Evolutionary conservation across 2,113 vertebrate species (phyloP).

Genomic region (Dunckerocampus dactyliophorus): DNA sequence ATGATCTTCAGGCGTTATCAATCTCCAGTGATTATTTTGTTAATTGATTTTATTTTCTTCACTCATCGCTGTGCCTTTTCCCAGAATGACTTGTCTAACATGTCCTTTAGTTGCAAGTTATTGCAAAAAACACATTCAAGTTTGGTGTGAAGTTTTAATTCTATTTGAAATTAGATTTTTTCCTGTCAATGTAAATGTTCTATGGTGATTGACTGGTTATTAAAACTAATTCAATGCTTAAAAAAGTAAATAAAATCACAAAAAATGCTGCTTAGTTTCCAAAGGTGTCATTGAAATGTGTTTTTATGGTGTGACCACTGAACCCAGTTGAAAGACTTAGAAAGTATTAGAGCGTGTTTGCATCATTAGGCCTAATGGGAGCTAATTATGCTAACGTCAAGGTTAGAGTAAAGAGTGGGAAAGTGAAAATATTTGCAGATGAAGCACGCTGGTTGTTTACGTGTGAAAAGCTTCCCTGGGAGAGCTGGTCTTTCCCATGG

Average conservation of each 20-base stretch:
- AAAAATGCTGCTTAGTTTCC: background rate
- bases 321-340: no score
- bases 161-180: no score
- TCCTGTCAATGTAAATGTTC: no score
- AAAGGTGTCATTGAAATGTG: background rate
- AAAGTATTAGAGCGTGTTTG: no score
- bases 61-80: background rate
- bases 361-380: background rate
- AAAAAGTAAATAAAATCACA: background rate
- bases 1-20: no score
- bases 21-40: no score
- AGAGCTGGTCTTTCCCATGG: no score
- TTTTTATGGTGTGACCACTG: background rate
- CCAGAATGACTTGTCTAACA: background rate
- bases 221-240: no score
- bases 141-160: no score
- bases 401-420: conserved; percentile 39
- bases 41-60: no score
- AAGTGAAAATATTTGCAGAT: conserved; percentile 67
- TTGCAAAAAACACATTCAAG: no score
- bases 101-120: background rate
- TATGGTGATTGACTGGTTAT: no score
- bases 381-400: conserved; percentile 32
- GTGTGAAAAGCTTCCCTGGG: conserved; percentile 28
- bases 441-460: conserved; percentile 63